Percentiles rank a stretch among this genome's conserved stretches.
Conservation (phyloP, 2,888 invertebrate genomes). For the Drosophila nr. perissopoda region DNA sequence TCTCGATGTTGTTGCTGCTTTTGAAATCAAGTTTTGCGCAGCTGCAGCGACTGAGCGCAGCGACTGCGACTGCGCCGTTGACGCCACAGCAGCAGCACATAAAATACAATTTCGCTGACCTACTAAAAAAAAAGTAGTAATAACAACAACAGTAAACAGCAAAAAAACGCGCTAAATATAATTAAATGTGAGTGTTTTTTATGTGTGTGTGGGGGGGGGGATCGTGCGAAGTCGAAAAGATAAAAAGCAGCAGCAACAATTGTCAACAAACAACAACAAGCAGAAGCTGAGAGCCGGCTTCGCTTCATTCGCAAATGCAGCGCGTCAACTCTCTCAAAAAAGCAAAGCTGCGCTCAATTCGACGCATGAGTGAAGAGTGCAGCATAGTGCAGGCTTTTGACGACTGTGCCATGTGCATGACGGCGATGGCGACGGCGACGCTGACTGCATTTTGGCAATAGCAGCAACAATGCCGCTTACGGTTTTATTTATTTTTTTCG, state of each 20-base stretch:
- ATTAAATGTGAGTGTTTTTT: slow-evolving; percentile 67
- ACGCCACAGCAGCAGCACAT: slow-evolving; percentile 18
- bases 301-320: slow-evolving; percentile 17
- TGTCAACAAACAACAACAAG: slow-evolving; percentile 35
- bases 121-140: slow-evolving; percentile 62
- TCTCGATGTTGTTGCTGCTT: slow-evolving; percentile 41
- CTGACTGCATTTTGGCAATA: slow-evolving; percentile 55
- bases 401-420: slow-evolving; percentile 31
- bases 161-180: slow-evolving; percentile 62
- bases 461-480: slow-evolving; percentile 36
- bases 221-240: slow-evolving; percentile 48
- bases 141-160: slow-evolving; percentile 42
- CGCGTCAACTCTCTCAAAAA: slow-evolving; percentile 33
- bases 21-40: slow-evolving; percentile 72
- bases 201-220: slow-evolving; percentile 18
- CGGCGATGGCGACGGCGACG: slow-evolving; percentile 11
- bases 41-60: slow-evolving; percentile 49
- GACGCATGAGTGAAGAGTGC: slow-evolving; percentile 7
- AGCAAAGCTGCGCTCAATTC: slow-evolving; percentile 44
- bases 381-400: neutral
- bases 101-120: slow-evolving; percentile 74
- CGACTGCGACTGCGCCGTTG: slow-evolving; percentile 35
- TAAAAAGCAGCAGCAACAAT: slow-evolving; percentile 39
- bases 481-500: slow-evolving; percentile 50
- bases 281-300: slow-evolving; percentile 9